A percentile compares a stretch with the other conserved stretches of the same genome.
These are phyloP conservation scores for Campylorhamphus procurvoides DNA, from an alignment of 2,113 vertebrate species.

Conservation along the genomic window DNA sequence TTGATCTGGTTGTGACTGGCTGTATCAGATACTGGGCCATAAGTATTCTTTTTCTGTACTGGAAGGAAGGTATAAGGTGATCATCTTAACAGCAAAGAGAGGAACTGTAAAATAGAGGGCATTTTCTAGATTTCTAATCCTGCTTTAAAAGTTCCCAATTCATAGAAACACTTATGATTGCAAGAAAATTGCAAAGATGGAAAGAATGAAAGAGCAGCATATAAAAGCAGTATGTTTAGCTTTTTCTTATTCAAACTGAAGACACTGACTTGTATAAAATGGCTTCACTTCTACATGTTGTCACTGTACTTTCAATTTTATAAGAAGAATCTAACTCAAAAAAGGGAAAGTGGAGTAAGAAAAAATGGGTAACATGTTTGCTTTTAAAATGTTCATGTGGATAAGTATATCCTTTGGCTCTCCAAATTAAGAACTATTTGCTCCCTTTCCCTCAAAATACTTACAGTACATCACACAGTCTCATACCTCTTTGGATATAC, in stretches of 20 bases:
- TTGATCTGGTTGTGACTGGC: neutral
- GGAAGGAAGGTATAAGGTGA: neutral
- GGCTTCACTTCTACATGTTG: neutral
- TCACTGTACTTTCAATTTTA: neutral
- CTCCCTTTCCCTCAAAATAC: conserved; percentile 66
- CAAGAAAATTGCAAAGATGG: neutral
- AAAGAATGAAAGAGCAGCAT: conserved; percentile 24
- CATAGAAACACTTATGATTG: neutral
- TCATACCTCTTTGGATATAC: conserved; percentile 26
- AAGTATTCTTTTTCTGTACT: neutral
- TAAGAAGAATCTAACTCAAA: neutral
- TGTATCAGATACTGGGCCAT: neutral
- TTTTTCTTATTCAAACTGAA: conserved; percentile 49
- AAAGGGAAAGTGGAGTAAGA: conserved; percentile 13
- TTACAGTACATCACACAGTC: conserved; percentile 49
- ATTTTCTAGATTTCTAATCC: neutral
- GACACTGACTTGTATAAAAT: neutral
- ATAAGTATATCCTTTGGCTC: conserved; percentile 19
- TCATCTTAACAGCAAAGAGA: neutral
- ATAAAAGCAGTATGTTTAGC: conserved; percentile 9
- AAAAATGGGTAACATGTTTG: conserved; percentile 35
- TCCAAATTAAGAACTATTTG: conserved; percentile 53
- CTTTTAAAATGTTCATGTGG: conserved; percentile 8
- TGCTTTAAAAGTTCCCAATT: neutral
- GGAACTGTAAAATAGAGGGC: neutral